Base-by-base conservation (phyloP, 2,797 vertebrate species). In the Hozukius guyotensis region DNA sequence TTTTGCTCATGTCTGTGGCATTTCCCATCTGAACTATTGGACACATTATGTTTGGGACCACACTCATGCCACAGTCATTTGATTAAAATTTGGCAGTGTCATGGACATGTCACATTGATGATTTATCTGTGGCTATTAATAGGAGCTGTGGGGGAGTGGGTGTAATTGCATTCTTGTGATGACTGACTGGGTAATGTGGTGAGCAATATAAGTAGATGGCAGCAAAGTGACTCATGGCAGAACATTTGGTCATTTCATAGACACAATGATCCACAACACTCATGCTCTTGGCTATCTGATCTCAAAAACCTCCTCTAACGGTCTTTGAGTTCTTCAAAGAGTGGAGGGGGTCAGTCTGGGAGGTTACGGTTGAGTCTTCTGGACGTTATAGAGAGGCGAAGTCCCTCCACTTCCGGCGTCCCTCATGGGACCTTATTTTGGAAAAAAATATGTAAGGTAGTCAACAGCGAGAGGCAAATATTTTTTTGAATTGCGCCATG, bases 121-220 rank as follows among this genome's bases (percentile, higher is more conserved):
- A 92, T 90, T 81, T 91, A 88, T 90, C 77, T 56, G 81, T 24
- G 32, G 72, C 85, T 93, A 90, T 91, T 92, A 91, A 89, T 89
- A 92, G 82, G 32, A 78, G 75, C 77, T 79, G 78, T 36, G 71
- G 80, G 77, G 82, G 87, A 68, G 82, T 75, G 85, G 83, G 86
- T 85, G 86, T 87, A 90, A 92, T 90, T 87, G 74, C 81, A 85
- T 89, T 89, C 68, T 72, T 3, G 36, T 86, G 83, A 90, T 85
- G 82, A 86, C 71, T 75, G 87, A 72, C 76, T 82, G 72, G 13
- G 27, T 87, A 86, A 87, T 70, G 75, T 53, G 42, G 77, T 81
- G 87, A 82, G 80, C 76, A 82, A 84, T 34, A 31, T 9, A 67
- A 71, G 83, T 46, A 62, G 78, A 84, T 74, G 78, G 71, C 82